Base-by-base conservation (phyloP, 1,140 invertebrate genomes). In the Maniola jurtina region DNA sequence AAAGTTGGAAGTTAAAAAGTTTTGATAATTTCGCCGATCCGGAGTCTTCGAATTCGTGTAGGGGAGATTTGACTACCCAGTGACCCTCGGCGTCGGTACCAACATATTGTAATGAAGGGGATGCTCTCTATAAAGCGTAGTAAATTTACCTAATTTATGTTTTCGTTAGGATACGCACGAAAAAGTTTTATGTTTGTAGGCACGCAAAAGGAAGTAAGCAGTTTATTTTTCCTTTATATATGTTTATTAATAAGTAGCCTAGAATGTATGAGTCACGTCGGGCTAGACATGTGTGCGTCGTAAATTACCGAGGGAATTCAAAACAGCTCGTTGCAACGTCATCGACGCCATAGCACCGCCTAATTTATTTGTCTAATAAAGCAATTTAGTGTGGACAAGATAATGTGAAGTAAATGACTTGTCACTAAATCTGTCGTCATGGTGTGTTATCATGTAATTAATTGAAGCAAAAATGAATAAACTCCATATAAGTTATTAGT, bases 101-200 rank as follows among this genome's bases (percentile, higher is more conserved):
- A 84, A 86, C 86, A 89, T 90, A 89, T 84, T 89, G 86, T 88
- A 86, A 82, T 77, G 77, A 86, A 83, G 88, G 86, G 85, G 86
- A 88, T 88, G 79, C 76, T 88, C 78, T 84, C 79, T 84, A 86
- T 86, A 86, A 83, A 83, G 74, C 73, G 79, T 74, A 85, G 75
- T 87, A 84, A 87, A 88, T 90, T 89, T 81, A 81, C 81, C 77
- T 89, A 88, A 90, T 89, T 90, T 90, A 90, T 90, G 88, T 88
- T 87, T 87, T 84, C 80, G 83, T 86, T 82, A 77, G 81, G 83
- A 83, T 86, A 87, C 83, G 83, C 85, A 89, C 76, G 84, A 84
- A 81, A 76, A 90, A 86, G 71, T 90, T 90, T 90, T 89, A 90
- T 89, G 84, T 85, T 68, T 75, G 73, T 77, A 66, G 78, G 76